phyloP scores from a whole-genome alignment of 2,888 invertebrate species.

The Celastrina argiolus region DNA sequence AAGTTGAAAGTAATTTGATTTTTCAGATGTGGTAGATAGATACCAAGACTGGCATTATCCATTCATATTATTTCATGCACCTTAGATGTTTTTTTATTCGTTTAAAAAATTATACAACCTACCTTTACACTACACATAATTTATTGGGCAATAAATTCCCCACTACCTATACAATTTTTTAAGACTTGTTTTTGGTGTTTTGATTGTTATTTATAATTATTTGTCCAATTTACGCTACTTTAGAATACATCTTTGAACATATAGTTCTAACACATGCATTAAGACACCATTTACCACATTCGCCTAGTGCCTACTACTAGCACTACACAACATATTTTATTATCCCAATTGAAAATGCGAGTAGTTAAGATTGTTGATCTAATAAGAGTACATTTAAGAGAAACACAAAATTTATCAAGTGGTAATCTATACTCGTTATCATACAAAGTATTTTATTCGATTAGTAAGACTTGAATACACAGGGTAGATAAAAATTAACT shows the following conservation, averaged over 20 bases:
- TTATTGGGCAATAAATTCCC: neutral
- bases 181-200: constrained; percentile 1
- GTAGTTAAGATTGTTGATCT: neutral
- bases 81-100: neutral
- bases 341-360: neutral
- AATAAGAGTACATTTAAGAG: neutral
- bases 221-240: neutral
- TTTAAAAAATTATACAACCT: neutral
- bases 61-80: too few species aligned
- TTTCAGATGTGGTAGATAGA: too few species aligned
- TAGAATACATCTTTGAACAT: neutral
- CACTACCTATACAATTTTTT: neutral
- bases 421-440: neutral
- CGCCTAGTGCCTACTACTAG: neutral
- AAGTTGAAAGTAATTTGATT: too few species aligned
- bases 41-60: too few species aligned
- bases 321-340: neutral
- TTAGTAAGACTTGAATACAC: neutral
- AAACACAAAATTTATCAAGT: neutral
- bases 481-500: neutral
- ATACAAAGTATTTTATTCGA: neutral
- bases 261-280: neutral
- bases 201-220: neutral
- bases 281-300: neutral
- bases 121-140: neutral